These are phyloP conservation scores for Notiomystis cincta DNA, from an alignment of 2,113 vertebrate genomes.

Conservation along the genomic window DNA sequence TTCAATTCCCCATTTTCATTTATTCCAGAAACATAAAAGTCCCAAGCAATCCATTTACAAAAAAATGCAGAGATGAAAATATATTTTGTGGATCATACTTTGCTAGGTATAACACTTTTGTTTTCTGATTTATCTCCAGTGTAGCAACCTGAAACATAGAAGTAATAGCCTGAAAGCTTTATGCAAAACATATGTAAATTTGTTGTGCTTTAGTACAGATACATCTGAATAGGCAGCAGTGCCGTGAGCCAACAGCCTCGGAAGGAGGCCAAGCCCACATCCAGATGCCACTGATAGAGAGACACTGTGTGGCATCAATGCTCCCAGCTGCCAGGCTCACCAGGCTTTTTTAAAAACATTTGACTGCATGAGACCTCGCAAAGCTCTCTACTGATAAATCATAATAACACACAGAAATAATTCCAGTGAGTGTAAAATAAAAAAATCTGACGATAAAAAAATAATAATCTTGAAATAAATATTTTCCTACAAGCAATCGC, in stretches of 20 bases:
- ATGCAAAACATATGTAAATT: slow-evolving; percentile 73
- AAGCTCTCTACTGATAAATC: slow-evolving; percentile 22
- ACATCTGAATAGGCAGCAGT: slow-evolving; percentile 69
- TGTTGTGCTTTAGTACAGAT: slow-evolving; percentile 57
- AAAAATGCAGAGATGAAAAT: background rate
- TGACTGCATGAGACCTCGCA: slow-evolving; percentile 28
- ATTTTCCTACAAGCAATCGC: background rate
- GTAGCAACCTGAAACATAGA: background rate
- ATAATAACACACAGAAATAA: background rate
- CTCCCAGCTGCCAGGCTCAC: slow-evolving; percentile 67
- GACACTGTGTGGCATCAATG: slow-evolving; percentile 53
- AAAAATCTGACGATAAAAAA: background rate
- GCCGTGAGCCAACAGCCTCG: slow-evolving; percentile 63
- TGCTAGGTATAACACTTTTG: background rate
- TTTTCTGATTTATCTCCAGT: background rate
- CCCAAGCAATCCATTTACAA: background rate
- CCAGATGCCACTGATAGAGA: slow-evolving; percentile 71
- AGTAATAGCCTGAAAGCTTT: slow-evolving; percentile 51
- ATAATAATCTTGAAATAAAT: background rate
- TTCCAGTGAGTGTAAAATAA: background rate
- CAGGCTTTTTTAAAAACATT: slow-evolving; percentile 8
- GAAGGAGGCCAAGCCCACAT: slow-evolving; percentile 72
- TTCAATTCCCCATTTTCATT: background rate
- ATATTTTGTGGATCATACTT: background rate
- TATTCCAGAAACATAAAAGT: background rate